Evolutionary conservation across 2,888 invertebrate species (phyloP).

Genomic region (Idaea straminata): DNA sequence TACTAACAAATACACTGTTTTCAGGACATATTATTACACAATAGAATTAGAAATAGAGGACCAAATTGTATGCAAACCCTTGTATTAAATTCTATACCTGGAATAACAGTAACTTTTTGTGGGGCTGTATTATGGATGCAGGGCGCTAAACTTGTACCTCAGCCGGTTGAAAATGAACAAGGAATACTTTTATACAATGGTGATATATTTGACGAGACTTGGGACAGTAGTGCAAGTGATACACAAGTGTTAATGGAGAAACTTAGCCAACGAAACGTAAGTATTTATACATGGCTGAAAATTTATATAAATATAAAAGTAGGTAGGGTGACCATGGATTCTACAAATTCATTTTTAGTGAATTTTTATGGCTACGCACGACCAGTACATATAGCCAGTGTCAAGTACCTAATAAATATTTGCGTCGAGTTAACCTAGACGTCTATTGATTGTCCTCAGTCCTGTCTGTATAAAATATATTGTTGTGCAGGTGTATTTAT

Average conservation of each 20-base stretch:
- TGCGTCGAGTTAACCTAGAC: too few relatives aligned
- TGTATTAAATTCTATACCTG: slow-evolving; percentile 36
- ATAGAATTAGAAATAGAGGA: slow-evolving; percentile 77
- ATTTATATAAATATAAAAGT: too few relatives aligned
- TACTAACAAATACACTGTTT: slow-evolving; percentile 17
- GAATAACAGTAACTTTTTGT: slow-evolving; percentile 53
- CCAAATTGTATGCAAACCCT: slow-evolving; percentile 66
- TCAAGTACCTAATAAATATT: too few relatives aligned
- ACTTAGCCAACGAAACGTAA: slow-evolving; percentile 38
- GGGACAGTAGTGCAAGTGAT: slow-evolving; percentile 66
- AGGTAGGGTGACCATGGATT: too few relatives aligned
- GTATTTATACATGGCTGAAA: slow-evolving; percentile 2
- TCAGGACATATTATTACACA: slow-evolving; percentile 60
- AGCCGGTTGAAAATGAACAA: slow-evolving; percentile 83
- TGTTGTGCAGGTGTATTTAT: too few relatives aligned
- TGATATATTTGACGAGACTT: slow-evolving; percentile 85
- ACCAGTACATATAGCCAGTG: too few relatives aligned
- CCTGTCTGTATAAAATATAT: too few relatives aligned
- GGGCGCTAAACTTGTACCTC: slow-evolving; percentile 81
- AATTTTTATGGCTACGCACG: too few relatives aligned
- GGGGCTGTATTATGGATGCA: slow-evolving; percentile 92
- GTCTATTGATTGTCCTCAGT: too few relatives aligned
- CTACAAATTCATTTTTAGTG: too few relatives aligned
- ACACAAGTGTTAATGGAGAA: slow-evolving; percentile 73
- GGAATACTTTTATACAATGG: slow-evolving; percentile 93